phyloP scores from a whole-genome alignment of 2,797 vertebrate genomes.

The Lates japonicus region DNA sequence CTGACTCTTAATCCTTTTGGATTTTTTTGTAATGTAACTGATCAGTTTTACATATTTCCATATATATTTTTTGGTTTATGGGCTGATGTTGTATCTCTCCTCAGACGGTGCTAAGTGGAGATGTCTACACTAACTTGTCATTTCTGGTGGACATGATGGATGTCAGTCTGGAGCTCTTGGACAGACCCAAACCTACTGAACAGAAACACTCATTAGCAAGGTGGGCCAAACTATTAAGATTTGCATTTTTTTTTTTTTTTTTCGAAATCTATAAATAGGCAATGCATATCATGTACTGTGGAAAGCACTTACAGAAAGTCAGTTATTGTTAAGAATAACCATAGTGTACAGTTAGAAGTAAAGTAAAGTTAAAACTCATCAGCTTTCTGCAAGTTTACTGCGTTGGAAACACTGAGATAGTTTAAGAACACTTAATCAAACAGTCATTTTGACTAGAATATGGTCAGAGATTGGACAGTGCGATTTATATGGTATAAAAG shows the following conservation, averaged over 20 bases:
- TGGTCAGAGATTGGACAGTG: background rate
- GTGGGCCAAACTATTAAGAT: slow-evolving; percentile 65
- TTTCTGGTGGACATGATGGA: slow-evolving; percentile 97
- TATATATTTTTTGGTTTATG: background rate
- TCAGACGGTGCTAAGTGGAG: slow-evolving; percentile 96
- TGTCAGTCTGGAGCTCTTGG: slow-evolving; percentile 94
- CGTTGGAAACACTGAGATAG: too few relatives aligned
- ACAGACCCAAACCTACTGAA: slow-evolving; percentile 83
- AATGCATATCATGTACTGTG: background rate
- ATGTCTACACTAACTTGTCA: slow-evolving; percentile 92
- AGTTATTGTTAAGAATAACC: too few relatives aligned
- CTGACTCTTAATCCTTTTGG: too few relatives aligned
- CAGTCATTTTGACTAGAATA: background rate
- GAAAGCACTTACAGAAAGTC: too few relatives aligned
- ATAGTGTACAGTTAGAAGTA: too few relatives aligned
- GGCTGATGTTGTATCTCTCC: slow-evolving; percentile 11
- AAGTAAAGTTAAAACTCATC: too few relatives aligned
- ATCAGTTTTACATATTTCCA: background rate
- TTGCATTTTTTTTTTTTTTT: background rate
- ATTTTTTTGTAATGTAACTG: background rate
- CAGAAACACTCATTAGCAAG: slow-evolving; percentile 90
- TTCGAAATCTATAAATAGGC: background rate
- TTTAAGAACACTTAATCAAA: background rate
- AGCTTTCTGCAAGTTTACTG: too few relatives aligned
- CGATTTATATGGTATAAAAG: background rate